Percentiles rank a stretch among this genome's conserved stretches.
Evolutionary conservation across 2,113 vertebrate genomes (phyloP).

Genomic region (Phyllopteryx taeniolatus): DNA sequence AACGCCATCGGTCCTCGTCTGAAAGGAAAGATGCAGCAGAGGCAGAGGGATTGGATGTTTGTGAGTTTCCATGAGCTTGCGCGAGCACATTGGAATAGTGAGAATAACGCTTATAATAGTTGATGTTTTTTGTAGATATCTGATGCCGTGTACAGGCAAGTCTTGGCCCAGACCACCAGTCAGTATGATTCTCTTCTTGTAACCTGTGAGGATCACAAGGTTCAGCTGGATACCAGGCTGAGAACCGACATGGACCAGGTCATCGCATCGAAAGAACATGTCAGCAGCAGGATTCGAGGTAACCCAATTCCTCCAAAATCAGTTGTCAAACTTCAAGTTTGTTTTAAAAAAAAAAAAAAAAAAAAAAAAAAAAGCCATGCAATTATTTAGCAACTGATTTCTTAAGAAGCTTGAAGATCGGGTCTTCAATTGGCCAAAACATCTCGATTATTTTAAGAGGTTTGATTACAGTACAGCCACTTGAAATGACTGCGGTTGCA

Average conservation of each 20-base stretch:
- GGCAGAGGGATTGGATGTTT: conserved; percentile 89
- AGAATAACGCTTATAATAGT: background rate
- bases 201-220: conserved; percentile 74
- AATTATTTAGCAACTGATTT: no score
- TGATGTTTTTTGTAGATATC: conserved; percentile 78
- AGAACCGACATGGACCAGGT: conserved; percentile 98
- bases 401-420: no score
- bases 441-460: no score
- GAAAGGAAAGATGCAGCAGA: conserved; percentile 89
- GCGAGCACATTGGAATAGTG: background rate
- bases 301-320: background rate
- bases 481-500: no score
- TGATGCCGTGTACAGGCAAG: conserved; percentile 84
- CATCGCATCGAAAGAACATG: conserved; percentile 91
- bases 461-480: no score
- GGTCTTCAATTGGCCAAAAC: no score
- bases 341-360: no score
- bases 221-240: conserved; percentile 80
- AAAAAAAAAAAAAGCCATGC: no score
- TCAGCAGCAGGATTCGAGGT: conserved; percentile 92
- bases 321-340: background rate
- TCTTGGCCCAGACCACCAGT: conserved; percentile 76
- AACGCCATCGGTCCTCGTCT: conserved; percentile 80
- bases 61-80: conserved; percentile 62
- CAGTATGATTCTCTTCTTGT: conserved; percentile 71